Evolutionary conservation across 1,140 invertebrate genomes (phyloP).

Genomic region (Bicyclus anynana): DNA sequence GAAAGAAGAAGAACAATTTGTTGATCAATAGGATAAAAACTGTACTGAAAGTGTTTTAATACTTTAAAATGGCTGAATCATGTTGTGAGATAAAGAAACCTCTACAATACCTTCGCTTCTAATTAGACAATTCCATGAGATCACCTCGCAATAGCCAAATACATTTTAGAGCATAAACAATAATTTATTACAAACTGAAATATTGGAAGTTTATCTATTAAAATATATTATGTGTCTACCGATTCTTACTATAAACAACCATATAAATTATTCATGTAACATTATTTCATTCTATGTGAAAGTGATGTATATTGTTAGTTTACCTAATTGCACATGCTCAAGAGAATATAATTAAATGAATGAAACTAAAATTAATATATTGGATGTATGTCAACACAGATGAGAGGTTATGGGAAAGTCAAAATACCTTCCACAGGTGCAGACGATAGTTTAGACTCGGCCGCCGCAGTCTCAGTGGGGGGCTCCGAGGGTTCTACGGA

Average conservation of each 20-base stretch:
- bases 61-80: background rate
- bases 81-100: too few relatives aligned
- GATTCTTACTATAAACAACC: too few relatives aligned
- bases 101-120: background rate
- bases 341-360: background rate
- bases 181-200: background rate
- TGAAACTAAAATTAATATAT: background rate
- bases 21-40: too few relatives aligned
- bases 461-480: constrained; percentile 2
- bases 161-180: background rate
- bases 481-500: constrained; percentile 12
- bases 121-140: background rate
- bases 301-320: background rate
- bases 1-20: too few relatives aligned
- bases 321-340: background rate
- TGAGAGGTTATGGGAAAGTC: constrained; percentile 34
- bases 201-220: too few relatives aligned
- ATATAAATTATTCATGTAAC: background rate
- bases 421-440: constrained; percentile 20
- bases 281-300: background rate
- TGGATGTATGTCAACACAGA: constrained; percentile 25
- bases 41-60: too few relatives aligned
- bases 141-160: background rate
- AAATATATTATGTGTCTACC: too few relatives aligned
- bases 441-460: constrained; percentile 3